These are phyloP conservation scores for Neotoxoptera formosana DNA, from an alignment of 1,140 invertebrate species.

Conservation along the genomic window DNA sequence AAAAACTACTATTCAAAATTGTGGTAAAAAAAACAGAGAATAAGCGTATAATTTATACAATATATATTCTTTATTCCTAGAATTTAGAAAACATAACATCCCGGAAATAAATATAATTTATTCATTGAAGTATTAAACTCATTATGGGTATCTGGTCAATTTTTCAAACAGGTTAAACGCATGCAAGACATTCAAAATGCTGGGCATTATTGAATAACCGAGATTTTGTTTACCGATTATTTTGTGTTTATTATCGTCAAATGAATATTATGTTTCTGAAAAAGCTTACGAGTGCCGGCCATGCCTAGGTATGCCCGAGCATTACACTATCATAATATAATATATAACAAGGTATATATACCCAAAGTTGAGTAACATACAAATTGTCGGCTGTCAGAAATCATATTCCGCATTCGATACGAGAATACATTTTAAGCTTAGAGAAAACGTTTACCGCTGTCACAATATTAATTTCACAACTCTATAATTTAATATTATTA, in stretches of 20 bases:
- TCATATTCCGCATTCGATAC: not conserved
- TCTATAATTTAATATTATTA: not conserved
- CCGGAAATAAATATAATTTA: constrained; percentile 4
- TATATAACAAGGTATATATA: too few species aligned
- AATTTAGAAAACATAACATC: not conserved
- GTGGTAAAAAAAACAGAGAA: not conserved
- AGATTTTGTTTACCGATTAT: not conserved
- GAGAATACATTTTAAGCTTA: not conserved
- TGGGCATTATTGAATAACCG: not conserved
- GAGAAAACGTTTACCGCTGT: not conserved
- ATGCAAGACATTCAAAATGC: not conserved
- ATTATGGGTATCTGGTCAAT: not conserved
- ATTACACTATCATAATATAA: too few species aligned
- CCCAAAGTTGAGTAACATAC: not conserved
- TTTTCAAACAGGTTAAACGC: constrained; percentile 1
- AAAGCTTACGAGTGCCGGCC: not conserved
- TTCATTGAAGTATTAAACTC: not conserved
- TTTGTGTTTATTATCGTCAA: not conserved
- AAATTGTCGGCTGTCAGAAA: not conserved
- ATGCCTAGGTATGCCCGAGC: too few species aligned
- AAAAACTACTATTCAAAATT: not conserved
- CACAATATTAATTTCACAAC: not conserved
- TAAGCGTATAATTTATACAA: not conserved
- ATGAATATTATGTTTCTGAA: not conserved
- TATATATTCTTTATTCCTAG: not conserved